Evolutionary conservation across 2,113 vertebrate genomes (phyloP).

Genomic region (Guaruba guarouba): DNA sequence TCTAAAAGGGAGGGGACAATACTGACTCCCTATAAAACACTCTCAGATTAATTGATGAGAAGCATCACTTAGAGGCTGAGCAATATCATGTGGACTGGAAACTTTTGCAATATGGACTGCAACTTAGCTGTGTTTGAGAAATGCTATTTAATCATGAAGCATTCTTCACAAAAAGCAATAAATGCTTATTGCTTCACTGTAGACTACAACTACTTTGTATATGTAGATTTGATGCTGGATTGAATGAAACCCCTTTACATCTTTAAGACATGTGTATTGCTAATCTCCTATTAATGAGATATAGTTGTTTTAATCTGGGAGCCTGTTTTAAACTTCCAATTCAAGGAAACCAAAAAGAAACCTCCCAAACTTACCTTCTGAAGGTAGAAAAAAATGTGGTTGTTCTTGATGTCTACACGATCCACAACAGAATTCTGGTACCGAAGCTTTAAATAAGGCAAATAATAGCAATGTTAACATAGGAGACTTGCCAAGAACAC

Average conservation of each 20-base stretch:
- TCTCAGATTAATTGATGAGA: not conserved
- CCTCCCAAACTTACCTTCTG: constrained; percentile 27
- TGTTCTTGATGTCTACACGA: constrained; percentile 49
- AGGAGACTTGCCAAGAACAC: not conserved
- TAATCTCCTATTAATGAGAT: not conserved
- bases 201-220: not conserved
- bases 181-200: not conserved
- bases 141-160: not conserved
- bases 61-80: not conserved
- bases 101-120: not conserved
- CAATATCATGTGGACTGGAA: not conserved
- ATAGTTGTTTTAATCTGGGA: not conserved
- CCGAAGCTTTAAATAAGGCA: constrained; percentile 52
- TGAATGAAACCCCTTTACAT: not conserved
- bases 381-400: constrained; percentile 64
- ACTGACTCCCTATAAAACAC: not conserved
- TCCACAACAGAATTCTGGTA: not conserved
- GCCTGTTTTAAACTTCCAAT: not conserved
- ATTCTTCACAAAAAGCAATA: not conserved
- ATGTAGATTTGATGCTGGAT: not conserved
- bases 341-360: not conserved
- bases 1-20: not conserved
- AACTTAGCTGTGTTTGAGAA: not conserved
- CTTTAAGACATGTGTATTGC: not conserved
- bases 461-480: not conserved